Conservation (phyloP, 2,797 vertebrate genomes). For the Phaenicophaeus curvirostris region DNA sequence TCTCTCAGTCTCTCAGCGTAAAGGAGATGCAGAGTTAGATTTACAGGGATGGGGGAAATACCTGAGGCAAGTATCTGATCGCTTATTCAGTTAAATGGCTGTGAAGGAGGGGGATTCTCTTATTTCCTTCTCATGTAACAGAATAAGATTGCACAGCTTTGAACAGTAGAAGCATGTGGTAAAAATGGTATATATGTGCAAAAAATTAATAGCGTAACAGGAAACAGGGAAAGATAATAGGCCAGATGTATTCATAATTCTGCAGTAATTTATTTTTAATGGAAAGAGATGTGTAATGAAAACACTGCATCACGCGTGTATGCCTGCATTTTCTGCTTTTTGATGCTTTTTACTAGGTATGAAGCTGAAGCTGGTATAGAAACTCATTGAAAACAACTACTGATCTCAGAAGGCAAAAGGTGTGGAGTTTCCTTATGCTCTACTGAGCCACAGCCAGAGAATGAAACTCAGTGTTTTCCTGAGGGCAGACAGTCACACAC, state of each 20-base stretch:
- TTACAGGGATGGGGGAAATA: neutral
- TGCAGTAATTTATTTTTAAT: neutral
- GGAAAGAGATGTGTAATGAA: neutral
- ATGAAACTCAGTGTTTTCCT: neutral
- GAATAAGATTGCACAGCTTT: neutral
- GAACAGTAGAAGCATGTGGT: neutral
- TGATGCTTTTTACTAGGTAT: neutral
- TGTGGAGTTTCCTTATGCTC: neutral
- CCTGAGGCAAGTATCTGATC: neutral
- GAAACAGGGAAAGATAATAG: neutral
- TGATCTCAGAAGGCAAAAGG: neutral
- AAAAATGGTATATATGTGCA: neutral
- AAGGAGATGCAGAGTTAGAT: neutral
- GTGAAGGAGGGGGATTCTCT: neutral
- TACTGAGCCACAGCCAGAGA: neutral
- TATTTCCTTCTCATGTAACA: neutral
- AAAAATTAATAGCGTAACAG: neutral
- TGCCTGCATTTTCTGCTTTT: neutral
- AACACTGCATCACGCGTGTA: neutral
- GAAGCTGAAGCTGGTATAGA: neutral
- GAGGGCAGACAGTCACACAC: neutral
- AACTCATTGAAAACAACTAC: neutral
- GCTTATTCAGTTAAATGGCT: neutral
- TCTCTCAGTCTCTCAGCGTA: neutral
- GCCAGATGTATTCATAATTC: neutral